Evolutionary conservation across 2,113 vertebrate species (phyloP).

Genomic region (Caloenas nicobarica): DNA sequence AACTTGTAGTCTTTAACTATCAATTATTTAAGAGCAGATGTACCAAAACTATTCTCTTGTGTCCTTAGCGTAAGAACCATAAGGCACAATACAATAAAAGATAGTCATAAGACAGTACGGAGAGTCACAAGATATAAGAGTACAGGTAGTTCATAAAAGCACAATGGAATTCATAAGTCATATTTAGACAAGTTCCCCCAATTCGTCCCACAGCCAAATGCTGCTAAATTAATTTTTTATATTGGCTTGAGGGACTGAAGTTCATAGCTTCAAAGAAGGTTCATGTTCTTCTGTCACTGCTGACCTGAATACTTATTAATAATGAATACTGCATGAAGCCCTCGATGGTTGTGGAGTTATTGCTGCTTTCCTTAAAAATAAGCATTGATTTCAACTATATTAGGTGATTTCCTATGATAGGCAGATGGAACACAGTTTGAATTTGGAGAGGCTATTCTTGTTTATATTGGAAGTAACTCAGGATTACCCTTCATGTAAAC

Average conservation of each 20-base stretch:
- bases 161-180: constrained; percentile 63
- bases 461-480: background rate
- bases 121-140: constrained; percentile 5
- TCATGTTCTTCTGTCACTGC: background rate
- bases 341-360: background rate
- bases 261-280: background rate
- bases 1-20: constrained; percentile 43
- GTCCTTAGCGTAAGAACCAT: constrained; percentile 14
- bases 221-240: constrained; percentile 57
- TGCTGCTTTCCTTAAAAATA: background rate
- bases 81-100: constrained; percentile 48
- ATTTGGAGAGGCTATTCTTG: background rate
- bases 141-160: constrained; percentile 50
- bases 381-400: background rate
- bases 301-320: constrained; percentile 17
- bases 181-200: constrained; percentile 30
- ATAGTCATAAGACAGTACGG: background rate
- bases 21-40: constrained; percentile 54
- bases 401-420: background rate
- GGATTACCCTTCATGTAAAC: background rate
- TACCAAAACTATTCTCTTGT: constrained; percentile 15
- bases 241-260: constrained; percentile 11
- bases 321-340: background rate
- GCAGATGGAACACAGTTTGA: background rate
- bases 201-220: background rate